A percentile compares a stretch with the other conserved stretches of the same genome.
These are phyloP conservation scores for Plemyria rubiginata DNA, from an alignment of 2,888 invertebrate species.

Conservation along the genomic window DNA sequence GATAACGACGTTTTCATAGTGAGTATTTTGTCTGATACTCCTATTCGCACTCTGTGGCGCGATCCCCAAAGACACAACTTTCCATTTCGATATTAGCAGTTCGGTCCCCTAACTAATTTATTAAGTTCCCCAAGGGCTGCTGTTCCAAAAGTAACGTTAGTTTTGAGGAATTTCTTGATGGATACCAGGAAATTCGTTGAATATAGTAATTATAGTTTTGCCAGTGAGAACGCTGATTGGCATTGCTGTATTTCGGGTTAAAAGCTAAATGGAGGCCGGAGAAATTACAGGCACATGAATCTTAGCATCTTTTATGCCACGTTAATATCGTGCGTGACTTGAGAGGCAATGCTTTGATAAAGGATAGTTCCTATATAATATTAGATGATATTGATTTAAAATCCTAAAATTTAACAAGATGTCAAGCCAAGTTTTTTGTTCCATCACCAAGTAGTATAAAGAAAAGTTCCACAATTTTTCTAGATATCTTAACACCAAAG, in stretches of 20 bases:
- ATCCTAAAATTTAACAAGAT: too few species aligned
- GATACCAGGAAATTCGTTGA: conserved; percentile 6
- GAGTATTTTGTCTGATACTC: not conserved
- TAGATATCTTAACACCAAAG: not conserved
- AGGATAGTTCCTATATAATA: too few species aligned
- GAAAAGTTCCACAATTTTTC: not conserved
- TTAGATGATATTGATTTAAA: too few species aligned
- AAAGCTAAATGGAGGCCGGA: too few species aligned
- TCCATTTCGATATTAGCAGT: conserved; percentile 56
- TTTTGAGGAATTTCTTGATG: conserved; percentile 33
- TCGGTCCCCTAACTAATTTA: conserved; percentile 52
- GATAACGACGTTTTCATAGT: conserved; percentile 8
- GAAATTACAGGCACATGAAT: too few species aligned
- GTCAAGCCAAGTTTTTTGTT: too few species aligned
- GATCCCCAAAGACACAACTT: conserved; percentile 44
- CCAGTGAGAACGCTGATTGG: too few species aligned
- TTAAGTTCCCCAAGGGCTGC: conserved; percentile 47
- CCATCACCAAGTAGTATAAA: too few species aligned
- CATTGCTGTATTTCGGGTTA: not conserved
- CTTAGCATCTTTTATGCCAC: too few species aligned
- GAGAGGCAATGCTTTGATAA: too few species aligned
- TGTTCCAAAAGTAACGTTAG: conserved; percentile 45
- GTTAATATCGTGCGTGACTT: too few species aligned
- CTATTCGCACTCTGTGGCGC: conserved; percentile 29
- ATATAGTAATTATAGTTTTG: conserved; percentile 11